phyloP scores from a whole-genome alignment of 2,113 vertebrate genomes.

The rat (Rattus norvegicus) region DNA sequence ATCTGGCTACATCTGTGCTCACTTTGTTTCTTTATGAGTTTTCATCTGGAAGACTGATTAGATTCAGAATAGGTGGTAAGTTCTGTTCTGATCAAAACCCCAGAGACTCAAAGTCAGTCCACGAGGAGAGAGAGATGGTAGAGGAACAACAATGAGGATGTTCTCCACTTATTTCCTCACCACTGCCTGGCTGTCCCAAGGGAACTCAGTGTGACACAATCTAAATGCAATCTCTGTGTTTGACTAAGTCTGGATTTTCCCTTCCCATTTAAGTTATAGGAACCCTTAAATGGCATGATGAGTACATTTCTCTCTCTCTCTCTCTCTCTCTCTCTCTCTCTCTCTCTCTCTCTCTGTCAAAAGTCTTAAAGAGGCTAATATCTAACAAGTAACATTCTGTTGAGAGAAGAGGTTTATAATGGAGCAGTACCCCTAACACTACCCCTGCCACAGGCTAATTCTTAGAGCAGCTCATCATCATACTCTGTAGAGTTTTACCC shows the following conservation, averaged over 20 bases:
- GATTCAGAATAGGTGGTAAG: background rate
- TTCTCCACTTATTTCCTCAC: rapidly evolving
- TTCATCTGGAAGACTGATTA: background rate
- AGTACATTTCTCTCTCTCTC: background rate
- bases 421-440: background rate
- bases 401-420: background rate
- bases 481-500: background rate
- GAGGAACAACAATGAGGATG: background rate
- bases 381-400: background rate
- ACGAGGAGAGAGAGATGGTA: no score
- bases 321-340: background rate
- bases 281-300: background rate
- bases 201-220: background rate
- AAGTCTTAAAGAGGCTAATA: background rate
- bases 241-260: background rate
- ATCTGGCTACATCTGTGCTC: background rate
- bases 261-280: background rate
- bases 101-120: background rate
- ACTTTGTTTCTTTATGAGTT: slow-evolving; percentile 37
- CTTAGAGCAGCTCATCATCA: background rate
- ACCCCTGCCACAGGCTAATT: background rate
- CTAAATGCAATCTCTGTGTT: background rate
- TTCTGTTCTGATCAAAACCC: slow-evolving; percentile 19
- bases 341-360: background rate
- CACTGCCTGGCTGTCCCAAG: background rate